A percentile compares a stretch with the other conserved stretches of the same genome.
Evolutionary conservation across 2,113 vertebrate species (phyloP).

Genomic region (Dicerorhinus sumatrensis): DNA sequence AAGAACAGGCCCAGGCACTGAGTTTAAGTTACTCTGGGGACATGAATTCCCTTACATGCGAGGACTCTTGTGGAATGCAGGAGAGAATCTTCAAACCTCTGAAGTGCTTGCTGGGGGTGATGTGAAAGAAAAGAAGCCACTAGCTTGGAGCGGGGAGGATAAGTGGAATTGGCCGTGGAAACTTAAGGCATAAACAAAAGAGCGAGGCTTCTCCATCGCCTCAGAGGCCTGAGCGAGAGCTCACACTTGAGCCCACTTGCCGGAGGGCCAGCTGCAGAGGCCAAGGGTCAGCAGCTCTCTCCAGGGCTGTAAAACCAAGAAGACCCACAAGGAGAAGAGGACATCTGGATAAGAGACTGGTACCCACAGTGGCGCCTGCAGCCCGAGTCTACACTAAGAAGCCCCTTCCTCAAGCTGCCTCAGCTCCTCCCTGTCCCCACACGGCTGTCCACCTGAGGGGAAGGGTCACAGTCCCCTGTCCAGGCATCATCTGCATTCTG

Average conservation of each 20-base stretch:
- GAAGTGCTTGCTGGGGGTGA: background rate
- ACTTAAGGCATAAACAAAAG: background rate
- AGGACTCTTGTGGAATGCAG: constrained; percentile 47
- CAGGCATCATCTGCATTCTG: background rate
- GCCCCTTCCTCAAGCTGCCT: background rate
- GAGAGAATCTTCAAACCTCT: background rate
- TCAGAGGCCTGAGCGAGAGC: accelerated
- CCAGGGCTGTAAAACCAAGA: background rate
- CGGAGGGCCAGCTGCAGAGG: background rate
- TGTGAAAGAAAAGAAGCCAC: background rate
- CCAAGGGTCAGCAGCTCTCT: background rate
- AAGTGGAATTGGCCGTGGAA: background rate
- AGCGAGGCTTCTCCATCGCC: background rate
- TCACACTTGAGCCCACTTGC: background rate
- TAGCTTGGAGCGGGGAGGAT: background rate
- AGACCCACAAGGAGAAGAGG: background rate
- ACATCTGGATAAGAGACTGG: accelerated
- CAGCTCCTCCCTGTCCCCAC: background rate
- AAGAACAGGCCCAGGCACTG: background rate
- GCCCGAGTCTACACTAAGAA: background rate
- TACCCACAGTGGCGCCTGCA: accelerated
- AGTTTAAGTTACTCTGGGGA: background rate
- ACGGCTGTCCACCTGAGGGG: background rate
- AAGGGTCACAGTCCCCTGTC: background rate
- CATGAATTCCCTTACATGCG: background rate